These are phyloP conservation scores for Chalcosyrphus nemorum DNA, from an alignment of 2,888 invertebrate species.

Conservation along the genomic window DNA sequence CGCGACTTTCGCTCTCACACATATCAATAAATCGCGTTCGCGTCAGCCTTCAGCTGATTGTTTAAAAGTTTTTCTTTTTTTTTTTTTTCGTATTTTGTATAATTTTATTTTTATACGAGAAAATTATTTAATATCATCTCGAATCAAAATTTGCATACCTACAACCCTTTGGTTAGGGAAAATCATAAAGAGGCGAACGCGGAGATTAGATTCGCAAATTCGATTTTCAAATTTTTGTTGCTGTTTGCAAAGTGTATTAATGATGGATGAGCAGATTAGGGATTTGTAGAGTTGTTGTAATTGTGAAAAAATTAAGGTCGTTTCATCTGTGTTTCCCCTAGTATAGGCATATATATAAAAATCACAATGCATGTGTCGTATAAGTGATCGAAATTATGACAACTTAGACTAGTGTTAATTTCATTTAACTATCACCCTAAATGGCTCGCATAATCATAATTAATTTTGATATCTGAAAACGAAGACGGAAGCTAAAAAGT, in stretches of 20 bases:
- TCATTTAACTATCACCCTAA: conserved; percentile 23
- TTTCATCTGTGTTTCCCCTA: conserved; percentile 11
- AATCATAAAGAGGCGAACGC: background rate
- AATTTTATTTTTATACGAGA: conserved; percentile 17
- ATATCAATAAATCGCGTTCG: conserved; percentile 19
- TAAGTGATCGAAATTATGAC: conserved; percentile 23
- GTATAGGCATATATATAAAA: background rate
- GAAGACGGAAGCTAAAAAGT: background rate
- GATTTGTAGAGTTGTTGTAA: background rate
- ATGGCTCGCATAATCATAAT: conserved; percentile 2
- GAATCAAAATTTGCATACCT: conserved; percentile 17
- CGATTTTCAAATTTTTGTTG: conserved; percentile 11
- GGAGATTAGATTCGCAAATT: conserved; percentile 16
- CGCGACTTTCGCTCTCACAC: conserved; percentile 44
- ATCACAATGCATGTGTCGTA: conserved; percentile 4
- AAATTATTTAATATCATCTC: conserved; percentile 28
- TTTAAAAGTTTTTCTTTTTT: background rate
- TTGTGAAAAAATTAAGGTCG: conserved; percentile 5
- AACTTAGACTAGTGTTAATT: background rate
- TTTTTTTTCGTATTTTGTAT: conserved; percentile 2
- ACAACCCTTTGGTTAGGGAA: background rate
- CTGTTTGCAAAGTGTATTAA: conserved; percentile 10
- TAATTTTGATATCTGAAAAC: conserved; percentile 2
- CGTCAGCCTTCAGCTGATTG: conserved; percentile 53
- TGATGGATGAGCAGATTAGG: background rate